Base-by-base conservation (phyloP, 35 echinoderm and acorn worm genomes). In the Apostichopus californicus region DNA sequence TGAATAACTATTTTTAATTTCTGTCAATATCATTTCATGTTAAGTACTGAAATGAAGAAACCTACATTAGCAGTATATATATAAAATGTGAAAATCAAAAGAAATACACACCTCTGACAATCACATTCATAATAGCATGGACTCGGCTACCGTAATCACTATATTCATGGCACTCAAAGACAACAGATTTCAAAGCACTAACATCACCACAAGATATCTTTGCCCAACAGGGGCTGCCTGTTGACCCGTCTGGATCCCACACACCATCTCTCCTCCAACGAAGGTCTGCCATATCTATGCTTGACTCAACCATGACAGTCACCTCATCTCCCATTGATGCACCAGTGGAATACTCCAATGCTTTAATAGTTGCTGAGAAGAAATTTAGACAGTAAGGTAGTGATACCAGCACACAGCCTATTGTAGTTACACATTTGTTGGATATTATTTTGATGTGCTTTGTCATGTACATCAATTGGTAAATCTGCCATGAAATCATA, bases 191-290 rank as follows among this genome's bases (percentile, higher is more conserved):
- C 58, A 5, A 1, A 60, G 58, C 58, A 12, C 9, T 18, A 5
- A 1, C 70, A 15, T 73, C 70, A 73, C 14, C n/a, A 73, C 70
- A 73, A 73, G 70, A 73, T 21, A 0, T 18, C 17, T 9, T 1
- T 21, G 0, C 4, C 1, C 1, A 6, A 17, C 70, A 73, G 1
- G 0, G 0, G 0, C 0, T 5, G n/a, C n/a, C 13, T 73, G 14
- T 21, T 1, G n/a, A 17, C 1, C 4, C 58, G 3, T 0, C 5
- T 18, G 3, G 13, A 17, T 18, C 1, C 3, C 3, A 73, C 9
- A 18, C 70, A 73, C 70, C 70, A 73, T 73, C n/a, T 73, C 70
- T 73, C 70, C 70, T 73, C 70, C 70, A 73, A 73, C 70, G 70
- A 73, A 73, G 70, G 5, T 5, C 3, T 9, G 14, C 14, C 5